phyloP scores from a whole-genome alignment of 2,113 vertebrate genomes.

The Oryzias javanicus region DNA sequence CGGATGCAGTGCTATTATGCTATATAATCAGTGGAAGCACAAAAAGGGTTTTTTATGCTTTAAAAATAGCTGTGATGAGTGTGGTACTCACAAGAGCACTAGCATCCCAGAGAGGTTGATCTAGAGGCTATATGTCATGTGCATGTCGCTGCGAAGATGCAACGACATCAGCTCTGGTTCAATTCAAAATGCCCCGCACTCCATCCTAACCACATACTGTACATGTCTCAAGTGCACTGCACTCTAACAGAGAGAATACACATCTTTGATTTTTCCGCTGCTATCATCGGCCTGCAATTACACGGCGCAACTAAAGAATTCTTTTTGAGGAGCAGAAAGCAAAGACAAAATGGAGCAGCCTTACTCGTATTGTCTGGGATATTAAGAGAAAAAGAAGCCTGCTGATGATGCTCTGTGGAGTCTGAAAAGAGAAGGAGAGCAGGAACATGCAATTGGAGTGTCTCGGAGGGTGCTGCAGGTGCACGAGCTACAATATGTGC shows the following conservation, averaged over 20 bases:
- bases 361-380: conserved; percentile 60
- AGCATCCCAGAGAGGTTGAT: conserved; percentile 8
- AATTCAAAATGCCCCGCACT: conserved; percentile 38
- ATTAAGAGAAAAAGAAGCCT: conserved; percentile 71
- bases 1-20: neutral
- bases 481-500: conserved; percentile 64
- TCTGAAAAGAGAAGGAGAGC: conserved; percentile 49
- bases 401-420: conserved; percentile 57
- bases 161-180: conserved; percentile 27
- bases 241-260: conserved; percentile 31
- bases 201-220: conserved; percentile 28
- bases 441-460: conserved; percentile 38
- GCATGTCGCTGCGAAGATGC: conserved; percentile 29
- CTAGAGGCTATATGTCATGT: conserved; percentile 6
- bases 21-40: conserved; percentile 1
- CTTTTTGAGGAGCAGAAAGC: conserved; percentile 51
- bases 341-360: conserved; percentile 57
- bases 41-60: conserved; percentile 10
- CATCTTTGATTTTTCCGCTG: conserved; percentile 48
- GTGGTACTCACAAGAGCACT: conserved; percentile 10
- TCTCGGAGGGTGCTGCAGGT: conserved; percentile 67
- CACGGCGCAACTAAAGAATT: conserved; percentile 47
- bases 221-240: conserved; percentile 23
- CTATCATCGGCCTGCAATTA: conserved; percentile 59
- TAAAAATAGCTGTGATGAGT: neutral